Evolutionary conservation across 2,797 vertebrate species (phyloP).

Genomic region (Sebastes oblongus): DNA sequence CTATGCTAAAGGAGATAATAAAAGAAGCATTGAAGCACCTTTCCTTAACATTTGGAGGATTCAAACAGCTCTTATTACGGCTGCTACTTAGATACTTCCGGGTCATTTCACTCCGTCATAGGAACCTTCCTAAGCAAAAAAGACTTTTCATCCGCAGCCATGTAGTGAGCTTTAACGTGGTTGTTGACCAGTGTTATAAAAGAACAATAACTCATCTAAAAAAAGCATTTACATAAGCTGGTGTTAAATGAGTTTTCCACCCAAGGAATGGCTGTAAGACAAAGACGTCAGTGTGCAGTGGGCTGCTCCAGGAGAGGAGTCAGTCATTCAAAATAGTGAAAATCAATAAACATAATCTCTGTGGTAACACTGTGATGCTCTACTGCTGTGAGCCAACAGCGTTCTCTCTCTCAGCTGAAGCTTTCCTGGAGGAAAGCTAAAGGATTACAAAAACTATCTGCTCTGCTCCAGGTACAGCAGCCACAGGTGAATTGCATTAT

Average conservation of each 20-base stretch:
- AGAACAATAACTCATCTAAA: not conserved
- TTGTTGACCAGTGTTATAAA: not conserved
- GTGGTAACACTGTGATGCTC: not conserved
- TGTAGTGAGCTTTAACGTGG: not conserved
- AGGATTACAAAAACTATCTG: slow-evolving; percentile 37
- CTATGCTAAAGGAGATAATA: too few relatives aligned
- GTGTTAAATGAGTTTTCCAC: not conserved
- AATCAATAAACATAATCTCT: not conserved
- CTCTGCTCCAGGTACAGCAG: slow-evolving; percentile 28
- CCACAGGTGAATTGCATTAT: slow-evolving; percentile 51
- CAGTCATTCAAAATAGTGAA: slow-evolving; percentile 1
- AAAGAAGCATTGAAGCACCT: too few relatives aligned
- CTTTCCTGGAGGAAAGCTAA: slow-evolving; percentile 9
- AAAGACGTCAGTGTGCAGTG: not conserved
- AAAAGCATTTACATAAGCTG: not conserved
- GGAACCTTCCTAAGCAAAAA: too few relatives aligned
- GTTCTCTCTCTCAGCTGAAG: slow-evolving; percentile 2
- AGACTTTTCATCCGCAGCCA: too few relatives aligned
- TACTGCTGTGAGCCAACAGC: not conserved
- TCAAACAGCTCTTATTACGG: too few relatives aligned
- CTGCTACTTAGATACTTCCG: too few relatives aligned
- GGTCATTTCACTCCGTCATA: too few relatives aligned
- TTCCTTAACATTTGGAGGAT: fast-evolving
- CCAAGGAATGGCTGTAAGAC: not conserved
- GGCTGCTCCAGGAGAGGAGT: not conserved